Base-by-base conservation (phyloP, 2,888 invertebrate species). In the Tipula confusa region DNA sequence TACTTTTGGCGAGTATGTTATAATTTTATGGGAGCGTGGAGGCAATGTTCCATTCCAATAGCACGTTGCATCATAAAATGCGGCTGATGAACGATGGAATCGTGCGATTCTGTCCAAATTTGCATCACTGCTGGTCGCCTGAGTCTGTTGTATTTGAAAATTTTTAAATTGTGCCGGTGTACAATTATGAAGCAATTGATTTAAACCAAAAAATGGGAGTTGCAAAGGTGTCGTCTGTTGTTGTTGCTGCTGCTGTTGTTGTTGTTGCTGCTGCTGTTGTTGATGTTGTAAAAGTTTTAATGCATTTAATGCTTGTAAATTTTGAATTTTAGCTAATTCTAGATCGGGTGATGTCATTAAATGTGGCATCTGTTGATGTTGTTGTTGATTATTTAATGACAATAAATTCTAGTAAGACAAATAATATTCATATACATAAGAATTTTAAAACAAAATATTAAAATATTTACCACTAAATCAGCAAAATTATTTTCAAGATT, bases 1-100 rank as follows among this genome's bases (percentile, higher is more conserved):
- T 84, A 98, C 94, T 91, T 98, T 98, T 86, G 95, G 93, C 1
- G 98, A 98, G 90, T 95, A 98, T 1, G 94, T 93, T 84, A 93
- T 93, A 80, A 91, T 89, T 88, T 95, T 95, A 85, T 93, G 91
- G 29, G 92, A 91, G 84, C 95, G 94, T 18, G 93, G 92, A 0
- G 98, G 97, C 85, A 98, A 91, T 84, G 93, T 90, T 1, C 98
- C 98, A 88, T 94, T 94, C 98, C 98, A 98, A 79, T 95, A 95
- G 88, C 93, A 95, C 5, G 93, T 94, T 7, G 95, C 93, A 87
- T 95, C 94, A 87, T 91, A 92, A 29, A 93, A 88, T 82, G 93
- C 93, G 84, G 18, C 89, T 11, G 89, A 89, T 82, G 87, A 88
- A 82, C 89, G 87, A 86, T 89, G 88, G 83, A 88, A 88, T 83